Conservation (phyloP, 2,113 vertebrate species). For the Saimiri boliviensis region DNA sequence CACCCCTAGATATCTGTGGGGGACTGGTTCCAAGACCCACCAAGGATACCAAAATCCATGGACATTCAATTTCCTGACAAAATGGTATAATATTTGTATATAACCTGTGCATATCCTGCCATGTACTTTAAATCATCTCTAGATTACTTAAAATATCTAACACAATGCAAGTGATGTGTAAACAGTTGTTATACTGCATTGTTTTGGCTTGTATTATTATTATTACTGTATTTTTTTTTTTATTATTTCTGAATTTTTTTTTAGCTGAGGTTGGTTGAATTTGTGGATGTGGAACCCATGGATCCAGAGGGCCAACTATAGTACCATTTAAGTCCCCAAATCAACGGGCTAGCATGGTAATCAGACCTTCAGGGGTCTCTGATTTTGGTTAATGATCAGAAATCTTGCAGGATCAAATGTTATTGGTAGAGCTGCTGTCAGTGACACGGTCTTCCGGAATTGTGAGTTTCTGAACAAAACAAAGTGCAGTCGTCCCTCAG, state of each 20-base stretch:
- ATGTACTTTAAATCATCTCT: background rate
- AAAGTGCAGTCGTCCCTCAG: background rate
- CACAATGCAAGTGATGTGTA: background rate
- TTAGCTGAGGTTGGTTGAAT: background rate
- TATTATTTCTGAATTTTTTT: background rate
- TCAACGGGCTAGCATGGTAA: background rate
- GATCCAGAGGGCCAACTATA: background rate
- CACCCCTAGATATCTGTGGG: background rate
- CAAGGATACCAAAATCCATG: background rate
- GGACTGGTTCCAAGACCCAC: background rate
- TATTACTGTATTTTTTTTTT: background rate
- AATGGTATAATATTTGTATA: background rate
- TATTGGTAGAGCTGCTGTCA: background rate
- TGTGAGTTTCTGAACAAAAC: background rate
- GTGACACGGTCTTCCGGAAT: background rate
- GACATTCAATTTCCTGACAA: background rate
- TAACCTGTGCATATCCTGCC: background rate
- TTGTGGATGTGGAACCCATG: background rate
- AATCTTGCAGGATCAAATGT: background rate
- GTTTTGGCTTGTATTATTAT: background rate
- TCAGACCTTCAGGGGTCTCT: background rate
- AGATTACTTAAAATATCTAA: background rate
- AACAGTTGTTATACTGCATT: background rate
- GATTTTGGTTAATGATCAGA: background rate
- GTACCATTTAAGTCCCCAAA: background rate